These are phyloP conservation scores for Phylloscopus collybita DNA, from an alignment of 2,797 vertebrate species.

Conservation along the genomic window DNA sequence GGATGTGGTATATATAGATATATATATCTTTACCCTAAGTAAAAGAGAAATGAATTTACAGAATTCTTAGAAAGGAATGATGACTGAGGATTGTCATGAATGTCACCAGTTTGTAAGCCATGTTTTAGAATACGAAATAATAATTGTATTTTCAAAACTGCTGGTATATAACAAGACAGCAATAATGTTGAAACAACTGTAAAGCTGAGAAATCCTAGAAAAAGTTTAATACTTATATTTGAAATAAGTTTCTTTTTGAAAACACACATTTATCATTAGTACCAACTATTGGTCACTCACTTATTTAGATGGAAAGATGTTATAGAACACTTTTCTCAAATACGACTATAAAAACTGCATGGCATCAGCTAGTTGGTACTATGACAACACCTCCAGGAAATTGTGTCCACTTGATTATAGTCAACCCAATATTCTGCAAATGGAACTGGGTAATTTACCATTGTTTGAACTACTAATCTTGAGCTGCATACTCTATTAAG, in stretches of 20 bases:
- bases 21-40: conserved; percentile 27
- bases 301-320: background rate
- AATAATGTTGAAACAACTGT: conserved; percentile 36
- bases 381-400: conserved; percentile 35
- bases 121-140: conserved; percentile 17
- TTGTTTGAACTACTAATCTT: conserved; percentile 89
- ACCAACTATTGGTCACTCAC: conserved; percentile 40
- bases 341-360: background rate
- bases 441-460: conserved; percentile 81
- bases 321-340: conserved; percentile 51
- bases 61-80: conserved; percentile 61
- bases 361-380: conserved; percentile 14
- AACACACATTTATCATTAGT: conserved; percentile 32
- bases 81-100: conserved; percentile 48
- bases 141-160: conserved; percentile 60
- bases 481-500: conserved; percentile 76
- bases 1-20: conserved; percentile 5
- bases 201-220: conserved; percentile 59
- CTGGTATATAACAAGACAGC: conserved; percentile 61
- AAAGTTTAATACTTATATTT: conserved; percentile 27
- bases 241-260: conserved; percentile 38
- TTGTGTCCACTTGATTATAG: conserved; percentile 19
- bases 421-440: conserved; percentile 57
- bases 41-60: conserved; percentile 56
- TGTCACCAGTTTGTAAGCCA: conserved; percentile 49